Conservation (phyloP, 2,113 vertebrate genomes). For the Tichodroma muraria region DNA sequence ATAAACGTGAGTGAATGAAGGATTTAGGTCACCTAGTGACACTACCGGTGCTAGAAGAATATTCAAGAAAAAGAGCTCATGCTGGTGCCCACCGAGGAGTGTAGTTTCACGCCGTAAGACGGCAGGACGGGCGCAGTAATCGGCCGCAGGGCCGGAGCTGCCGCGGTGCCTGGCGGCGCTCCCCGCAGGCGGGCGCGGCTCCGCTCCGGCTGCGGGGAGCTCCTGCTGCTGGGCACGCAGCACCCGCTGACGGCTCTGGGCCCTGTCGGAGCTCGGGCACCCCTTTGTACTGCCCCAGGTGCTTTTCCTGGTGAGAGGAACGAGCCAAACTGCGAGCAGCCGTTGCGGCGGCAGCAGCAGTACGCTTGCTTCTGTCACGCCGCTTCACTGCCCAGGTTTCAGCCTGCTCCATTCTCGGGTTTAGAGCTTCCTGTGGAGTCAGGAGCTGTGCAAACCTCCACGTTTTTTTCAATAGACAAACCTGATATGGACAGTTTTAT, state of each 20-base stretch:
- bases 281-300: neutral
- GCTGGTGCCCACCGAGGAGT: neutral
- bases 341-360: neutral
- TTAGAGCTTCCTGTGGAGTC: neutral
- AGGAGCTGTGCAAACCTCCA: neutral
- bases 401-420: neutral
- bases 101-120: neutral
- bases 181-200: no score
- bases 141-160: neutral
- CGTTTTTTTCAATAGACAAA: neutral
- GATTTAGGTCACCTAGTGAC: conserved; percentile 74
- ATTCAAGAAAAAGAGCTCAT: neutral
- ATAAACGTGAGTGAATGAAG: conserved; percentile 72
- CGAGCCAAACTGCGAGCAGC: rapidly evolving
- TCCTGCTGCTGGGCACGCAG: rapidly evolving
- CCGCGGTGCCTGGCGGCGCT: no score
- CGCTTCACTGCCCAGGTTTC: neutral
- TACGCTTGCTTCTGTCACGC: rapidly evolving
- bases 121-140: neutral
- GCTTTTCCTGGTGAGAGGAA: neutral
- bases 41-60: conserved; percentile 54
- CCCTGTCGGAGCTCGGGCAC: neutral
- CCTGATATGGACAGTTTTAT: neutral
- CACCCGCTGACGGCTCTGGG: neutral
- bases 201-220: no score